Evolutionary conservation across 2,797 vertebrate species (phyloP), one percentile per base, ranked within the genome.

Genomic region (Astyanax mexicanus): DNA sequence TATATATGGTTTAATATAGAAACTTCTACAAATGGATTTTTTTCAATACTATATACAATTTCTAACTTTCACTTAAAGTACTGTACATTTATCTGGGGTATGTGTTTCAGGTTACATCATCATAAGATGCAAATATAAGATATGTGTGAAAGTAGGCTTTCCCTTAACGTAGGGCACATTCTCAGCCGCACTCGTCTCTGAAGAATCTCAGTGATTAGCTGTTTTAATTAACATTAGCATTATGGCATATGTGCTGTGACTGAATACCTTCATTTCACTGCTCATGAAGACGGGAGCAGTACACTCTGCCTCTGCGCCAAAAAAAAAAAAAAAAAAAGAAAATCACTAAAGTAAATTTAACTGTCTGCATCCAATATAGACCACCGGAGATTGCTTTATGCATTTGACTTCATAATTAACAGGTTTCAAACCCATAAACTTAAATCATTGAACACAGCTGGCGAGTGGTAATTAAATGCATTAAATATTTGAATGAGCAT

Each of bases 401-500:
- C 91, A 86, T 92, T 94, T 94, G 91, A 92, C 92, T 92, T 92
- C 92, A 93, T 93, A 94, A 94, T 94, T 92, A 94, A 94, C 92
- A 92, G 91, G 91, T 92, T 92, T 92, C 90, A 91, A 92, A 93
- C 92, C 91, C 93, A 94, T 94, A 93, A 94, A 94, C 90, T 92
- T 92, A 92, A 94, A 94, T 94, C 91, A 93, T 90, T 92, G 87
- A 81, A 92, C 92, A 93, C 93, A 94, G 92, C 90, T 94, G 93
- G 90, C 92, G 92, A 93, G 91, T 90, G 92, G 91, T 94, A 94
- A 94, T 94, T 93, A 93, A 83, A 92, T 92, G 88, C 92, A 94
- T 93, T 94, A 93, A 93, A 93, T 92, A 92, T 93, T 89, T 92
- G 91, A 94, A 90, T 89, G 89, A 94, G 90, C 90, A 89, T 92